Percentiles rank a stretch among this genome's conserved stretches.
Evolutionary conservation across 2,797 vertebrate species (phyloP).

Genomic region (Bufotes viridis): DNA sequence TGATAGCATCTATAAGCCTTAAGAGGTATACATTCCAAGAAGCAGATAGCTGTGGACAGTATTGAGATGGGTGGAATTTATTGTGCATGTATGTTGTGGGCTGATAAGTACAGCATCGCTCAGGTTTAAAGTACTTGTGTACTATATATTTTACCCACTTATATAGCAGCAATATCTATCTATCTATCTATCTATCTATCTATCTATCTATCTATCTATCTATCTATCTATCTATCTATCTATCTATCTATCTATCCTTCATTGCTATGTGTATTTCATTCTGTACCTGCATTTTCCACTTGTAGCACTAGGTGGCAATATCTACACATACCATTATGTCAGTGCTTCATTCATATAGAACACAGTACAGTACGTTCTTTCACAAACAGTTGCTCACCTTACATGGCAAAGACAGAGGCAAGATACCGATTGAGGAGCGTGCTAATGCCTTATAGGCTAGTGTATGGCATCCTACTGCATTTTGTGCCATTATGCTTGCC

Average conservation of each 20-base stretch:
- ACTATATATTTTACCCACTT: too few species aligned
- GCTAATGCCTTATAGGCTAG: neutral
- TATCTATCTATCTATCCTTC: slow-evolving; percentile 4
- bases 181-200: neutral
- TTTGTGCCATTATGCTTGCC: neutral
- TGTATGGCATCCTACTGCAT: neutral
- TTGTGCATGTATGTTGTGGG: too few species aligned
- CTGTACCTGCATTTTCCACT: neutral
- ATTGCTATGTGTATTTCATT: too few species aligned
- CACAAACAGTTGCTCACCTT: neutral
- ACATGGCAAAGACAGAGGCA: neutral
- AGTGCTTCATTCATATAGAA: slow-evolving; percentile 20
- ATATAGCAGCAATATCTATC: too few species aligned
- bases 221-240: slow-evolving; percentile 8
- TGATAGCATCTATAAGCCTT: too few species aligned
- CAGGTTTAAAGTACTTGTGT: too few species aligned
- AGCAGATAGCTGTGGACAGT: too few species aligned
- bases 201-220: slow-evolving; percentile 6
- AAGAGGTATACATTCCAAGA: too few species aligned
- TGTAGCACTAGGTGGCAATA: slow-evolving; percentile 51
- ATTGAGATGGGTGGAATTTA: too few species aligned
- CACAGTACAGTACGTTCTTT: neutral
- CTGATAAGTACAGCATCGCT: too few species aligned
- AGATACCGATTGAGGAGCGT: neutral
- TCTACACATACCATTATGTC: neutral